These are phyloP conservation scores for Hetaerina titia DNA, from an alignment of 2,888 invertebrate species.

Conservation along the genomic window DNA sequence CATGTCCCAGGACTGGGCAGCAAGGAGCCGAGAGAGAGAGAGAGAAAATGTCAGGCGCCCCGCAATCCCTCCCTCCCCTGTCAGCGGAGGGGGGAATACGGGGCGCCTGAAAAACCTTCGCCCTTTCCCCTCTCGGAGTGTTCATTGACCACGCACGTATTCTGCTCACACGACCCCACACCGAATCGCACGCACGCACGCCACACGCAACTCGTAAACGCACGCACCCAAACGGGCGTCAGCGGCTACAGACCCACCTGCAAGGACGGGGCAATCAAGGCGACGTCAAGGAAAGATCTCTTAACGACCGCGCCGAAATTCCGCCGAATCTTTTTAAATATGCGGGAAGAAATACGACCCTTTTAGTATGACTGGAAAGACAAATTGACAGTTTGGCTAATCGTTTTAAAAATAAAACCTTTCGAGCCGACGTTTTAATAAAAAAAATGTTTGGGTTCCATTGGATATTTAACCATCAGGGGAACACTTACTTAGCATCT, in stretches of 20 bases:
- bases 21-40: neutral
- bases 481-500: neutral
- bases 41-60: neutral
- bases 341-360: neutral
- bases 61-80: neutral
- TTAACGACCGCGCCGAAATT: neutral
- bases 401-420: neutral
- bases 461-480: neutral
- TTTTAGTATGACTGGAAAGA: slow-evolving; percentile 9
- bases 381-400: neutral
- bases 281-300: neutral
- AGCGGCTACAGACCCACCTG: neutral
- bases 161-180: too few species aligned
- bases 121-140: neutral
- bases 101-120: neutral
- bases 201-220: neutral
- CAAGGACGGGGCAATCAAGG: slow-evolving; percentile 9
- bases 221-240: neutral
- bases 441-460: neutral
- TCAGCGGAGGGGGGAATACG: neutral
- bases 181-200: too few species aligned
- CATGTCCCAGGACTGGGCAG: neutral
- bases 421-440: neutral
- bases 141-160: neutral
- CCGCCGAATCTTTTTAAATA: neutral